phyloP scores from a whole-genome alignment of 2,113 vertebrate genomes.

The Nothobranchius furzeri region DNA sequence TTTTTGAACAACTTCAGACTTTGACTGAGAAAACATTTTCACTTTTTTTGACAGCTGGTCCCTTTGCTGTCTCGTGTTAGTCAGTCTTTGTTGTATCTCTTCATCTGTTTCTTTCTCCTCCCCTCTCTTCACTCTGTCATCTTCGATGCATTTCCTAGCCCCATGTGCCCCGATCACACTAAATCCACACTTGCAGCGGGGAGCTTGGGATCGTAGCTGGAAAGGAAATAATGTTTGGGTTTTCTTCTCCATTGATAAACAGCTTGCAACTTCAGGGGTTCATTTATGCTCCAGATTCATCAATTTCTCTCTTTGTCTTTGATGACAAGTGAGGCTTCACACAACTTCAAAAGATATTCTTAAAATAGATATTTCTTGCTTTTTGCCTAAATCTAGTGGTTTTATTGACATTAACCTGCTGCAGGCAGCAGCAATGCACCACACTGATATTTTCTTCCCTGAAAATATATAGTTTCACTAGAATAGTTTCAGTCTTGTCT shows the following conservation, averaged over 20 bases:
- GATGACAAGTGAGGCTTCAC: constrained; percentile 1
- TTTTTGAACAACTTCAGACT: constrained; percentile 24
- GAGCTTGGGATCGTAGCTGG: constrained; percentile 14
- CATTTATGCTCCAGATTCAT: background rate
- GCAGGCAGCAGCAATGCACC: constrained; percentile 1
- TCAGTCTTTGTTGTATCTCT: constrained; percentile 31
- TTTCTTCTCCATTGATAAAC: constrained; percentile 3
- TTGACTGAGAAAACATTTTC: constrained; percentile 4
- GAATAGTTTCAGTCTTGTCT: constrained; percentile 10
- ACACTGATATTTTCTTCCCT: background rate
- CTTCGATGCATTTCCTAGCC: constrained; percentile 11
- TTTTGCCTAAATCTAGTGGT: background rate
- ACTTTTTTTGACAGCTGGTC: constrained; percentile 50
- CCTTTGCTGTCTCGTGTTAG: constrained; percentile 63
- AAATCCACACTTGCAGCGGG: constrained; percentile 13
- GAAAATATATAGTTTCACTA: too few species aligned
- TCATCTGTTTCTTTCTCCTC: constrained; percentile 27
- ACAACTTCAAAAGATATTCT: constrained; percentile 19
- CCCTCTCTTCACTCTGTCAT: background rate
- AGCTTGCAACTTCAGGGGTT: background rate
- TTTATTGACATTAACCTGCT: background rate
- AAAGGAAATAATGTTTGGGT: background rate
- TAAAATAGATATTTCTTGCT: constrained; percentile 12
- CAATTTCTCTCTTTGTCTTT: constrained; percentile 6
- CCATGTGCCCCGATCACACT: constrained; percentile 8